These are phyloP conservation scores for Seriola dumerili DNA, from an alignment of 2,113 vertebrate species.

Conservation along the genomic window DNA sequence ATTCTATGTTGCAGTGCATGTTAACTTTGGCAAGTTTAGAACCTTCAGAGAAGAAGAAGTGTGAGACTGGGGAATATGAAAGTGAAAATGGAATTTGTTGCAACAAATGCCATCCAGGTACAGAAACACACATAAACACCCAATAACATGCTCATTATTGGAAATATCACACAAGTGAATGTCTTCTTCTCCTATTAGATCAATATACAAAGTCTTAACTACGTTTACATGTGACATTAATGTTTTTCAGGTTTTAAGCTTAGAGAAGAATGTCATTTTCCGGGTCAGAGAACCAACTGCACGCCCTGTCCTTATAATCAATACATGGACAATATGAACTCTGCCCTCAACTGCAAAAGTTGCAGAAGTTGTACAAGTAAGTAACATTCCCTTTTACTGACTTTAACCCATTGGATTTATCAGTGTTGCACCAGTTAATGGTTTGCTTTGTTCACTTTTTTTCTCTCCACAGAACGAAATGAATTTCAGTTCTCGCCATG, in stretches of 20 bases:
- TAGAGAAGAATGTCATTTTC: slow-evolving; percentile 23
- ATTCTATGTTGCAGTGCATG: slow-evolving; percentile 60
- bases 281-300: slow-evolving; percentile 46
- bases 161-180: neutral
- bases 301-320: neutral
- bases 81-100: slow-evolving; percentile 66
- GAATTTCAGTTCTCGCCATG: slow-evolving; percentile 14
- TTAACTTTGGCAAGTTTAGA: neutral
- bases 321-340: slow-evolving; percentile 65
- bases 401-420: neutral
- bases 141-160: neutral
- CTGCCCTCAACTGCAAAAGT: neutral
- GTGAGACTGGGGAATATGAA: slow-evolving; percentile 13
- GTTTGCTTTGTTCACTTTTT: neutral
- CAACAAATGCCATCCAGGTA: slow-evolving; percentile 81
- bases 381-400: neutral
- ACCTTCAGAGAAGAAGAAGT: neutral
- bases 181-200: neutral
- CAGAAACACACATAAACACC: neutral
- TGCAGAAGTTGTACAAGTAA: slow-evolving; percentile 66
- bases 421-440: neutral
- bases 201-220: neutral
- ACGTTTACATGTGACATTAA: neutral
- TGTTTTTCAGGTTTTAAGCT: slow-evolving; percentile 75
- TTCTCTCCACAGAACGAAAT: neutral